phyloP scores from a whole-genome alignment of 2,888 invertebrate genomes.

The Cheilosia soror region DNA sequence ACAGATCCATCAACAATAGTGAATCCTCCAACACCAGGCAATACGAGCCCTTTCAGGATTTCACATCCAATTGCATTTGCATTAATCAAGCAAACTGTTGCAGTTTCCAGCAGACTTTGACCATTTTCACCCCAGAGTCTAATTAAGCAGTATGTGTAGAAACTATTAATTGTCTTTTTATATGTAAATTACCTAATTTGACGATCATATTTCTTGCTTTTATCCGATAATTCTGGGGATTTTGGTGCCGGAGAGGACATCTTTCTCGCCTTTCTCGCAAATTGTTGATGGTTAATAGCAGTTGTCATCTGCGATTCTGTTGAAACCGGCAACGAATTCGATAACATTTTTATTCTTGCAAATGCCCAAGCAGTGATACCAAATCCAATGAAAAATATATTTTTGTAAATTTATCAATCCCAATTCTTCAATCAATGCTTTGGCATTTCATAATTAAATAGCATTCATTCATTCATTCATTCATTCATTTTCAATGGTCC shows the following conservation, averaged over 20 bases:
- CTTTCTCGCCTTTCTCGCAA: conserved; percentile 8
- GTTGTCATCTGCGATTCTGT: neutral
- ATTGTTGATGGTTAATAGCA: conserved; percentile 44
- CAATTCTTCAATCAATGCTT: too few species aligned
- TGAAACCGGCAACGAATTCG: conserved; percentile 35
- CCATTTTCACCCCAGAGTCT: conserved; percentile 99
- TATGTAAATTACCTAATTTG: conserved; percentile 86
- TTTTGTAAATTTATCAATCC: neutral
- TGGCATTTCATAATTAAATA: too few species aligned
- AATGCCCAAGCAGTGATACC: too few species aligned
- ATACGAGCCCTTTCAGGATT: conserved; percentile 95
- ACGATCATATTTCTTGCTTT: conserved; percentile 90
- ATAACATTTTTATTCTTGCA: conserved; percentile 16
- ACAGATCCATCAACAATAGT: conserved; percentile 95
- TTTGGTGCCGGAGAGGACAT: conserved; percentile 85
- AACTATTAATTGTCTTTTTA: neutral
- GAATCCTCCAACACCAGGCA: conserved; percentile 96
- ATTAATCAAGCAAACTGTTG: conserved; percentile 96
- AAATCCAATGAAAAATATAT: too few species aligned
- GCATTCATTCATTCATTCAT: too few species aligned
- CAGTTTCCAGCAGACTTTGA: conserved; percentile 93
- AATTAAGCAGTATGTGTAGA: conserved; percentile 38
- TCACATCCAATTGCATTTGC: conserved; percentile 97
- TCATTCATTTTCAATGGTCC: too few species aligned
- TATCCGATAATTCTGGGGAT: conserved; percentile 88